Evolutionary conservation across 2,888 invertebrate genomes (phyloP).

Genomic region (Trachelus tabidus): DNA sequence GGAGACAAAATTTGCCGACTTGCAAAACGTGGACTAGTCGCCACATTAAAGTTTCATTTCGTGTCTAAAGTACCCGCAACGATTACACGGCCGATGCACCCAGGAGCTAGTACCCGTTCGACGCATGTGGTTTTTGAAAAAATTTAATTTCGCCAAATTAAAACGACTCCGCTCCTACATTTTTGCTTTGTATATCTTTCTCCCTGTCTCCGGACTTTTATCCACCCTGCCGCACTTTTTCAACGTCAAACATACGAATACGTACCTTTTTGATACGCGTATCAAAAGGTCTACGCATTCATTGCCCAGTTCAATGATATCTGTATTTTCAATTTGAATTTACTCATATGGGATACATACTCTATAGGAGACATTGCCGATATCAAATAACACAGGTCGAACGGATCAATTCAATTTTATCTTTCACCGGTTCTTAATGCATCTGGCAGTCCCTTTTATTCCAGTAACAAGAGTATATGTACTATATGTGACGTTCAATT

Average conservation of each 20-base stretch:
- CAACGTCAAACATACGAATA: not conserved
- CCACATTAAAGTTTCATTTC: constrained; percentile 38
- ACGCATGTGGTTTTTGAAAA: constrained; percentile 6
- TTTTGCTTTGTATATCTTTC: not conserved
- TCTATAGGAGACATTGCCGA: not conserved
- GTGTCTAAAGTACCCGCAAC: constrained; percentile 35
- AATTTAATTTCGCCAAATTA: constrained; percentile 27
- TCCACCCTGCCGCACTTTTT: not conserved
- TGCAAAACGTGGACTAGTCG: constrained; percentile 16
- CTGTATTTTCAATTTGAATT: not conserved
- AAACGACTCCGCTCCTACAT: constrained; percentile 6
- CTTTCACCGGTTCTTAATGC: not conserved
- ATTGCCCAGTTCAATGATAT: not conserved
- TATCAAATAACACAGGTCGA: not conserved
- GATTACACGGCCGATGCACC: constrained; percentile 39
- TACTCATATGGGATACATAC: not conserved
- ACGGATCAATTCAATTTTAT: not conserved
- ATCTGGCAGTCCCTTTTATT: not conserved
- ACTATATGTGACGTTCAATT: not conserved
- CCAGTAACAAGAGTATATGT: not conserved
- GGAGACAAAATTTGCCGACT: constrained; percentile 17
- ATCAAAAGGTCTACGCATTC: too few species aligned
- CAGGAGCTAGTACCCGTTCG: not conserved
- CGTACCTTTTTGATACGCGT: not conserved
- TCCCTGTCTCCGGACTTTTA: not conserved